phyloP scores from a whole-genome alignment of 2,113 vertebrate genomes.

The Bubalus kerabau region DNA sequence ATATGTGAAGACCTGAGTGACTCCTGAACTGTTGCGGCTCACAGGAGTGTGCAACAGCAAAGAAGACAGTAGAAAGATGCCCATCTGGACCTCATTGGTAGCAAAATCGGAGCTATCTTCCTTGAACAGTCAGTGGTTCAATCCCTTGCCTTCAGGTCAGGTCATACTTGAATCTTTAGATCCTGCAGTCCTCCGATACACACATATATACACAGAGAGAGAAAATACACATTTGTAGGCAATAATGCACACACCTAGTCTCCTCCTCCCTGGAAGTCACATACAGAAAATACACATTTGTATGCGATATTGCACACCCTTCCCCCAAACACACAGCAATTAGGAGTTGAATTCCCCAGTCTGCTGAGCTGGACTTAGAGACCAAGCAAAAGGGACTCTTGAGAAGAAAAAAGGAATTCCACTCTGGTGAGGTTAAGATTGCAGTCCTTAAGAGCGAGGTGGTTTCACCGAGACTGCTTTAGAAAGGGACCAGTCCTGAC shows the following conservation, averaged over 20 bases:
- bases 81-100: neutral
- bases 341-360: neutral
- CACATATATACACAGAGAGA: neutral
- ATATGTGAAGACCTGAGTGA: neutral
- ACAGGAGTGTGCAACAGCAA: rapidly evolving
- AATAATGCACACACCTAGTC: neutral
- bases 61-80: rapidly evolving
- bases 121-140: neutral
- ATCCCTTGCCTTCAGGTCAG: neutral
- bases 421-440: slow-evolving; percentile 19
- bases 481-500: neutral
- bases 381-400: neutral
- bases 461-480: neutral
- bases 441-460: neutral
- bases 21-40: neutral
- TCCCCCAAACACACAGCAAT: neutral
- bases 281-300: neutral
- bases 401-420: slow-evolving; percentile 53
- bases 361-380: neutral
- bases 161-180: neutral
- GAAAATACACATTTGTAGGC: neutral
- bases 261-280: neutral
- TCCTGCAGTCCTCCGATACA: neutral
- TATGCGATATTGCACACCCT: neutral
- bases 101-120: neutral